Evolutionary conservation across 2,797 vertebrate genomes (phyloP).

Genomic region (Salarias fasciatus): DNA sequence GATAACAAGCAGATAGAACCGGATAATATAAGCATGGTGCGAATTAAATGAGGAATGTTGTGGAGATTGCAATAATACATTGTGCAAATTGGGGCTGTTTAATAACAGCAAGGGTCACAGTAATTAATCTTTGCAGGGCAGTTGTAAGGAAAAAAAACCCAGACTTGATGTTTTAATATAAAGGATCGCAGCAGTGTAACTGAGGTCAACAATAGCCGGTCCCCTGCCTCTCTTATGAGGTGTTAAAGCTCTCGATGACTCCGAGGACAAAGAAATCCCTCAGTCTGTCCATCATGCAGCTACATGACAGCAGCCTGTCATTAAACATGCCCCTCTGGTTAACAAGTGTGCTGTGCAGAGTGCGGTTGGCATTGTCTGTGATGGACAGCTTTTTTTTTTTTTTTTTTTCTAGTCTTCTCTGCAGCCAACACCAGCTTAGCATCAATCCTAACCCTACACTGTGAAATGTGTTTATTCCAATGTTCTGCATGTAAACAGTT

Average conservation of each 20-base stretch:
- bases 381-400: neutral
- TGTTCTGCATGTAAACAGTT: constrained; percentile 8
- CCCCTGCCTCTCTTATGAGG: neutral
- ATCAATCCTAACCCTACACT: neutral
- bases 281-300: neutral
- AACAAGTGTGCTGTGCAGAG: constrained; percentile 1
- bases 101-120: neutral
- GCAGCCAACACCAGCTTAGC: neutral
- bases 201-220: neutral
- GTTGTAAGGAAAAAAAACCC: neutral
- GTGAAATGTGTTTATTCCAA: neutral
- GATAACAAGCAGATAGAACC: neutral
- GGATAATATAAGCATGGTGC: neutral
- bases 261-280: neutral
- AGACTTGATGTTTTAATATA: neutral
- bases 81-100: neutral
- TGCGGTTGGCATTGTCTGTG: constrained; percentile 1
- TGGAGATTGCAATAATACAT: neutral
- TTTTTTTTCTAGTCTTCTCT: constrained; percentile 1
- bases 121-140: neutral
- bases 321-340: constrained; percentile 5
- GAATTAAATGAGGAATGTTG: neutral
- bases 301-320: constrained; percentile 11
- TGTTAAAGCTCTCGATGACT: neutral
- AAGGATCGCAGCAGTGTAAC: neutral